Percentiles rank a stretch among this genome's conserved stretches.
Conservation (phyloP, 2,113 vertebrate species). For the Mesembrinibis cayennensis region DNA sequence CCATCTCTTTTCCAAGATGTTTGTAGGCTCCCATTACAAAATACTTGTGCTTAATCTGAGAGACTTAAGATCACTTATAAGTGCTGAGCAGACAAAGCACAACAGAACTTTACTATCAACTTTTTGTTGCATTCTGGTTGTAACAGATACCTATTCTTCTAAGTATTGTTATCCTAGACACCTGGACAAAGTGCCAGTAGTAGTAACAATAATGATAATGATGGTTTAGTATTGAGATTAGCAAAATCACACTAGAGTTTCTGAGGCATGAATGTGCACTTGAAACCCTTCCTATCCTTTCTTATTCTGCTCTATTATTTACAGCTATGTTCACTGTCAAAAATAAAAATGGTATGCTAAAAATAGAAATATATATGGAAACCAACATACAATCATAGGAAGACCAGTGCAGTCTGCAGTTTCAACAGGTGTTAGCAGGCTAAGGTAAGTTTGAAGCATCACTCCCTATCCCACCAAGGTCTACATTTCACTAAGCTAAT, state of each 20-base stretch:
- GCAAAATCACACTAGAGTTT: background rate
- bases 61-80: background rate
- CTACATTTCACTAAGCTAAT: background rate
- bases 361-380: background rate
- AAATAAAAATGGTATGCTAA: background rate
- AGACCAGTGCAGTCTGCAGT: background rate
- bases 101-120: background rate
- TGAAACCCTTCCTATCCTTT: background rate
- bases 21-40: background rate
- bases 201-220: background rate
- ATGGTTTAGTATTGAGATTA: background rate
- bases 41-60: background rate
- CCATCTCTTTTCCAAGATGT: background rate
- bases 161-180: background rate
- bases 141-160: background rate
- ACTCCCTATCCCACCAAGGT: background rate
- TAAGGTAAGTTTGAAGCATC: background rate
- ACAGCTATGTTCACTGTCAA: background rate
- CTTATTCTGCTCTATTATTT: background rate
- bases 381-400: background rate
- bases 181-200: background rate
- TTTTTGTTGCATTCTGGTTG: background rate
- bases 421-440: background rate
- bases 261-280: background rate
- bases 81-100: background rate